Base-by-base conservation (phyloP, 2,797 vertebrate species). In the Scarus forsteni region DNA sequence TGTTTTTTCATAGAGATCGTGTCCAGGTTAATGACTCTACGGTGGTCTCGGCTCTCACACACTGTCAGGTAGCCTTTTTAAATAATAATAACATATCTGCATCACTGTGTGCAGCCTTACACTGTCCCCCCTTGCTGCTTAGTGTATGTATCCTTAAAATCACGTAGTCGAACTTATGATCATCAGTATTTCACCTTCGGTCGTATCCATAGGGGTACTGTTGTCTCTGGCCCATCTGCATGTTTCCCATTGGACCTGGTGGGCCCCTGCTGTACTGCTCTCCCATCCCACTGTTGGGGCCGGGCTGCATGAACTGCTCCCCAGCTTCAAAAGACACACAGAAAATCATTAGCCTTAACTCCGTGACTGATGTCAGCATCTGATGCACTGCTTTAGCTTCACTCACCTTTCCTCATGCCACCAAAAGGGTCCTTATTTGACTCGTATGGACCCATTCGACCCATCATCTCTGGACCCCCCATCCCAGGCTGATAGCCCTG, bases 121-220 rank as follows among this genome's bases (percentile, higher is more conserved):
- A 7, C 7, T 45, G 12, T 44, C 4, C 12, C 43, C 43, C 6
- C 12, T 44, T n/a, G 0, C n/a, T n/a, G 44, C n/a, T n/a, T 45
- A 39, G 6, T 44, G 43, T 44, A 44, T 42, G 5, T 9, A 44
- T 13, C 12, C 5, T 5, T 13, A 44, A 44, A 44, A 12, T 14
- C 14, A 8, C 55, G 19, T 46, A 0, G 46, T 54, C 10, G 7
- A n/a, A 35, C 0, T 1, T 3, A 42, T 8, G 52, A 15, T 10
- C 15, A 40, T 0, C 13, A 6, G 11, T 0, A 5, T 52, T 34
- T 69, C 87, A 98, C 98, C 97, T 97, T 88, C 97, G 89, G 66
- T 99, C 97, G n/a, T 97, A 99, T 92, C 97, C 96, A 6, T 98
- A 99, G 48, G 96, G 94, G 51, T 97, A 99, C 90, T 97, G 97